These are phyloP conservation scores for Oenanthe melanoleuca DNA, from an alignment of 2,113 vertebrate genomes.

Conservation along the genomic window DNA sequence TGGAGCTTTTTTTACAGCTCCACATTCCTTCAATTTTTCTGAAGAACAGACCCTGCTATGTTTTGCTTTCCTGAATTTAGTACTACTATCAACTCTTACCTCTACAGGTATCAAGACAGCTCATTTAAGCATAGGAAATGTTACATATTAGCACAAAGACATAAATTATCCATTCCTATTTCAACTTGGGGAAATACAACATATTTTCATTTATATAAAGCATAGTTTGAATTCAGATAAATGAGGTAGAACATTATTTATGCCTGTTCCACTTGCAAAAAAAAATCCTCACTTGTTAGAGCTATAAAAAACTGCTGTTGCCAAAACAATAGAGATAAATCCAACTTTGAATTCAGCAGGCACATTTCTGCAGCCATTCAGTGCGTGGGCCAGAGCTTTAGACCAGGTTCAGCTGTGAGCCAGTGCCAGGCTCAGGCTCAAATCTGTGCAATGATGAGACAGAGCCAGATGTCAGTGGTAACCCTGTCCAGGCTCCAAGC, in stretches of 20 bases:
- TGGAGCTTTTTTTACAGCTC: background rate
- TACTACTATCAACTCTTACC: background rate
- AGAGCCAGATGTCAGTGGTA: background rate
- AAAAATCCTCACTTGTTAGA: background rate
- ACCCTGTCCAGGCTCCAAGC: background rate
- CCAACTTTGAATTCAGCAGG: background rate
- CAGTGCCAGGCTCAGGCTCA: background rate
- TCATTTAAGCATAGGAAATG: background rate
- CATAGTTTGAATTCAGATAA: background rate
- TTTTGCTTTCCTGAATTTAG: background rate
- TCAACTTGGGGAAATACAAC: background rate
- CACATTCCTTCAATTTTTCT: background rate
- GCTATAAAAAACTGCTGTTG: background rate
- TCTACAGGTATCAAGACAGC: background rate
- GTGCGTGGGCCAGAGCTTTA: background rate
- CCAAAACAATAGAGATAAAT: conserved; percentile 11
- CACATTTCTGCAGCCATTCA: conserved; percentile 16
- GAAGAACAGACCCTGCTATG: background rate
- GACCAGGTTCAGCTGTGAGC: background rate
- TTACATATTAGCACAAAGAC: background rate
- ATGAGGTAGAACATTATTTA: background rate
- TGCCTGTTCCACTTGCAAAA: background rate
- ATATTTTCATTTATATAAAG: background rate
- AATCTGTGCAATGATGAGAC: background rate
- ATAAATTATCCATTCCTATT: background rate